Evolutionary conservation across 1,140 invertebrate species (phyloP), one percentile per base, ranked within the genome.

Genomic region (Drosophila rhopaloa): DNA sequence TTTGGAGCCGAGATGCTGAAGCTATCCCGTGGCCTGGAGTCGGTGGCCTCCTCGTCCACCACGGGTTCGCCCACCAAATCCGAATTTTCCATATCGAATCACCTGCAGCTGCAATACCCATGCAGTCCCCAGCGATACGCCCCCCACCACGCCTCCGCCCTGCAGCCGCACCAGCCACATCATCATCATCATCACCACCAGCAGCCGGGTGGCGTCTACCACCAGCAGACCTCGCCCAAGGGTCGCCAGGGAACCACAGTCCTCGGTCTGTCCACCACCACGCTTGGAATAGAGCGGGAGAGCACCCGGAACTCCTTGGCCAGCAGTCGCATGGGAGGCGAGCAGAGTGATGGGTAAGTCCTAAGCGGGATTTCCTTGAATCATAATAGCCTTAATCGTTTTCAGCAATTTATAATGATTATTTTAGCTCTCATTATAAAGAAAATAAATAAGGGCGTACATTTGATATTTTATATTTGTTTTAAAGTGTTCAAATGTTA

Each of bases 1-100:
- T 97, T 97, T 76, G 96, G 96, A 16, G 95, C 95, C 4, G 96
- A 97, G 93, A 96, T 97, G 96, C 93, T 97, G 54, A 95, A 96
- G 75, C 93, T 97, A 1, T 96, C 96, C 1, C 93, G 96, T 48
- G 96, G 96, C 43, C 93, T 97, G 54, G 96, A 96, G 92, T 94
- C 93, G 10, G 93, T 93, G 37, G 93, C 94, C 68, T 92, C 89
- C 77, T 91, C 81, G 4, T 93, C 94, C 41, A 92, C 94, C 88
- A 89, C 93, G 72, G 79, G 80, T 19, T 91, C 90, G 27, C 90
- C 90, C 37, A 91, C 86, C n/a, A 91, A 91, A 79, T 91, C 90
- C 38, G 90, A 91, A 74, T 91, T 91, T 54, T 91, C 90, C 29
- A 78, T 90, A 51, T 80, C 83, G 11, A 90, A 89, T 54, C 81